phyloP scores from a whole-genome alignment of 2,888 invertebrate genomes.

The Hirtodrosophila trivittata region DNA sequence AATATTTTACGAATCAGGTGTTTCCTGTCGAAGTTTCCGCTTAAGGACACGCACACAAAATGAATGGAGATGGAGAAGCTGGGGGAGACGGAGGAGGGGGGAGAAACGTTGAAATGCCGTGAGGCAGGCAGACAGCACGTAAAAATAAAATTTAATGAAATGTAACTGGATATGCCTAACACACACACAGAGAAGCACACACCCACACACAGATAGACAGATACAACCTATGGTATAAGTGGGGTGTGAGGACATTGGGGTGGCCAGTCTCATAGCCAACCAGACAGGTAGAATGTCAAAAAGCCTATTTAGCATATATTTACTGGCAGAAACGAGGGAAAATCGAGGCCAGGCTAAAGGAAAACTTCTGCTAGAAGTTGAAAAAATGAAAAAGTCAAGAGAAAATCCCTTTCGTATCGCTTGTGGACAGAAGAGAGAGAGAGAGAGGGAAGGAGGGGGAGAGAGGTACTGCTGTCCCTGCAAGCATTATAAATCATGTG shows the following conservation, averaged over 20 bases:
- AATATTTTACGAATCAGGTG: constrained; percentile 79
- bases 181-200: constrained; percentile 23
- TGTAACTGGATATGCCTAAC: constrained; percentile 74
- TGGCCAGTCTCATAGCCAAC: constrained; percentile 1
- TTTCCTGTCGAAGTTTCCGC: constrained; percentile 80
- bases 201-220: background rate
- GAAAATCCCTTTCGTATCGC: constrained; percentile 50
- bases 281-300: constrained; percentile 77
- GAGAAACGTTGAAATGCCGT: constrained; percentile 31
- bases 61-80: background rate
- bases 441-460: background rate
- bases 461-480: constrained; percentile 62
- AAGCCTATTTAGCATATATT: constrained; percentile 80
- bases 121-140: constrained; percentile 65
- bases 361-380: constrained; percentile 54
- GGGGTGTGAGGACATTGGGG: background rate
- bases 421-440: background rate
- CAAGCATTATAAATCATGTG: constrained; percentile 78
- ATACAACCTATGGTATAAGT: background rate
- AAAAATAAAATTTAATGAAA: constrained; percentile 79
- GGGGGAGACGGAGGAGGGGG: background rate
- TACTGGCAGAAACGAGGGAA: constrained; percentile 55
- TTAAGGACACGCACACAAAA: constrained; percentile 71
- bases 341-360: constrained; percentile 22
- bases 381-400: constrained; percentile 26